A percentile compares a stretch with the other conserved stretches of the same genome.
These are phyloP conservation scores for Sylvia borin DNA, from an alignment of 2,797 vertebrate genomes.

Conservation along the genomic window DNA sequence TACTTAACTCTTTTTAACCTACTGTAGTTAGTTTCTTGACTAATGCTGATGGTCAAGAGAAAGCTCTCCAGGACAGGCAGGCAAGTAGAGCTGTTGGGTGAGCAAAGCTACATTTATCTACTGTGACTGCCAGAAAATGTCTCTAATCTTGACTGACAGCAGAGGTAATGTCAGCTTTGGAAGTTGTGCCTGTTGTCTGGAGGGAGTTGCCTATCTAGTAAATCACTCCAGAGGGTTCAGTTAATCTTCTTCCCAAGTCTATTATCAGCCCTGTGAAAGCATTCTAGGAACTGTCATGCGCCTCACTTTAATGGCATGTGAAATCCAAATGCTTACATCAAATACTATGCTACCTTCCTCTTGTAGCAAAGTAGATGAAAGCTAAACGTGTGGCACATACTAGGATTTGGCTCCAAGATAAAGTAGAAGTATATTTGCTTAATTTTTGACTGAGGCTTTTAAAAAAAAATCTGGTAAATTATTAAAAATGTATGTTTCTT, in stretches of 20 bases:
- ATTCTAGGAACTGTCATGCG: neutral
- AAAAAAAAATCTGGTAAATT: neutral
- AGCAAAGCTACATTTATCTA: neutral
- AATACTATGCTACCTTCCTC: neutral
- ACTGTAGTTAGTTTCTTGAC: neutral
- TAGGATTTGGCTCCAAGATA: neutral
- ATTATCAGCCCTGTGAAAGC: neutral
- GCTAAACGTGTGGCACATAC: neutral
- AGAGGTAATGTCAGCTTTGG: neutral
- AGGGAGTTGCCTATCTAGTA: neutral
- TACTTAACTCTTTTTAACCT: neutral
- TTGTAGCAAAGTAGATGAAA: neutral
- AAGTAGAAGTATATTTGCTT: neutral
- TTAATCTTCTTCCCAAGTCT: neutral
- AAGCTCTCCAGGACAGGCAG: neutral
- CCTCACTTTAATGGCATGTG: rapidly evolving
- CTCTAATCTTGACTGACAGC: neutral
- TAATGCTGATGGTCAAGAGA: neutral
- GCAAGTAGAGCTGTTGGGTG: neutral
- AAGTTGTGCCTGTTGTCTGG: neutral
- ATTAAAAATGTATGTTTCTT: neutral
- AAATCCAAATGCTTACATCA: neutral
- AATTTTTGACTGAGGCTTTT: neutral
- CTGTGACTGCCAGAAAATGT: neutral
- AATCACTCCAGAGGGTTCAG: neutral